Conservation (phyloP, 2,797 vertebrate genomes). For the Chloroceryle inda region DNA sequence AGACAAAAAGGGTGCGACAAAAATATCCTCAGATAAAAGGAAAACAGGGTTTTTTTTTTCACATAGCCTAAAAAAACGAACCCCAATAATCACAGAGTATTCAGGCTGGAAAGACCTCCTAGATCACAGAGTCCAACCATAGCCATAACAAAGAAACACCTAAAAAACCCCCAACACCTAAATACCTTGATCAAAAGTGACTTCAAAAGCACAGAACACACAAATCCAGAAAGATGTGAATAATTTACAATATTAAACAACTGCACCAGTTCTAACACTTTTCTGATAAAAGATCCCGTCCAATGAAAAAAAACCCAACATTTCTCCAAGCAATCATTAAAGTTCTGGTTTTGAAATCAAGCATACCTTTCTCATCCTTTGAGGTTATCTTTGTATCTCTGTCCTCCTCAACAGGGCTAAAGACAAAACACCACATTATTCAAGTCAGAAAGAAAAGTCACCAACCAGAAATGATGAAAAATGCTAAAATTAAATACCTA, state of each 20-base stretch:
- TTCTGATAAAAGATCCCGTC: neutral
- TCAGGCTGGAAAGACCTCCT: no score
- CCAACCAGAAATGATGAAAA: constrained; percentile 27
- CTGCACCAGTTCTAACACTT: fast-evolving
- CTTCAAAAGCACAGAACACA: no score
- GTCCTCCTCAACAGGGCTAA: constrained; percentile 89
- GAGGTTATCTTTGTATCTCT: constrained; percentile 84
- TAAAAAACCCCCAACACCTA: no score
- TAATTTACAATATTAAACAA: neutral
- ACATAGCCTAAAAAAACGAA: neutral
- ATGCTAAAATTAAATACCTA: constrained; percentile 80
- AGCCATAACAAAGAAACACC: no score
- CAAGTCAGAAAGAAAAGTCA: constrained; percentile 40
- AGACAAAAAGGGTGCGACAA: neutral
- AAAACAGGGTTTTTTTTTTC: neutral
- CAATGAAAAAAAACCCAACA: neutral
- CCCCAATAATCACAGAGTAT: no score
- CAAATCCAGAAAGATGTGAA: neutral
- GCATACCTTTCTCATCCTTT: constrained; percentile 94
- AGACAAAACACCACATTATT: constrained; percentile 82
- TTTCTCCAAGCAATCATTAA: neutral
- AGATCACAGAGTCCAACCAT: no score
- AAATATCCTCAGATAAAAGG: neutral
- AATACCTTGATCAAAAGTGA: no score
- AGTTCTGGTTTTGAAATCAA: neutral